Conservation (phyloP, 2,113 vertebrate genomes). For the Mus musculus region DNA sequence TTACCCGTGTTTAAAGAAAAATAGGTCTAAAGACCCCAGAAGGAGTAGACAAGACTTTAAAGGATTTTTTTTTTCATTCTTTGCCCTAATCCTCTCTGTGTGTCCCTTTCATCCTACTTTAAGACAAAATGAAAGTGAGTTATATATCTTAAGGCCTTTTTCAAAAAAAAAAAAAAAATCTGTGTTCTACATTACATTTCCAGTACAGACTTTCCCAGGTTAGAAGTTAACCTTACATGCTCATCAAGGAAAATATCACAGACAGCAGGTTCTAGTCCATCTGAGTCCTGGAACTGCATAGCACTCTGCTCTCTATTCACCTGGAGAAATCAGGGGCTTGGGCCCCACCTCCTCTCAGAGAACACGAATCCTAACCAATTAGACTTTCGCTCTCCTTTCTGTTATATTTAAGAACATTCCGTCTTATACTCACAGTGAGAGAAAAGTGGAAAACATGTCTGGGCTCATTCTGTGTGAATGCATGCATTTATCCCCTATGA, state of each 20-base stretch:
- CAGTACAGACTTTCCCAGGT: background rate
- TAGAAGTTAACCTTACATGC: conserved; percentile 21
- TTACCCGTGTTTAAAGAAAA: conserved; percentile 66
- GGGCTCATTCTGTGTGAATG: background rate
- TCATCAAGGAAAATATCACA: background rate
- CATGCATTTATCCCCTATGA: background rate
- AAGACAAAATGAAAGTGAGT: conserved; percentile 64
- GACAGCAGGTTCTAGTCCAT: background rate
- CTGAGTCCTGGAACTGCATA: background rate
- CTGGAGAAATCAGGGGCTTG: background rate
- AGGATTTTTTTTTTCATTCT: conserved; percentile 54
- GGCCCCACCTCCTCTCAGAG: background rate
- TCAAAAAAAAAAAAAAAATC: background rate
- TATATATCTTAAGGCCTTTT: background rate
- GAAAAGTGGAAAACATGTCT: background rate
- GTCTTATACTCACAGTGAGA: background rate
- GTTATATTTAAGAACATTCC: conserved; percentile 24
- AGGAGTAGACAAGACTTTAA: conserved; percentile 57
- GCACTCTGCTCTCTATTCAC: background rate
- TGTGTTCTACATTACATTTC: background rate
- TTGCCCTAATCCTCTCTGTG: conserved; percentile 66
- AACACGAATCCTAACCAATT: background rate
- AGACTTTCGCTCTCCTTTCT: background rate
- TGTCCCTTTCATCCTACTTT: conserved; percentile 64
- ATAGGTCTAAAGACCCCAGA: conserved; percentile 54